Percentiles rank a stretch among this genome's conserved stretches.
Conservation (phyloP, 64 coral and sea anemone genomes). For the Porites lutea region DNA sequence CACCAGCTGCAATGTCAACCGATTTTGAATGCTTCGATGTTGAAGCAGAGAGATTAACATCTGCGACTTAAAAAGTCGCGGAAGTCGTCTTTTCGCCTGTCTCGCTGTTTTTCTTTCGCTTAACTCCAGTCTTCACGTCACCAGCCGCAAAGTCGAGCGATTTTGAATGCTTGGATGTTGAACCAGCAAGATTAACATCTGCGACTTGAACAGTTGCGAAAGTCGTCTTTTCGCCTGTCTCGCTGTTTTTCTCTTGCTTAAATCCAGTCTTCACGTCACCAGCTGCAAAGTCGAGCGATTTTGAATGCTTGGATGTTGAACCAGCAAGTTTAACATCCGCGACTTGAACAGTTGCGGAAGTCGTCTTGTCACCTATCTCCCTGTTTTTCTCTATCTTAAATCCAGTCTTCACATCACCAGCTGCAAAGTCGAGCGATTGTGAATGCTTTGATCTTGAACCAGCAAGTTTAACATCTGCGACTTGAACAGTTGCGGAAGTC, state of each 20-base stretch:
- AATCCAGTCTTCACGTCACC: background rate
- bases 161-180: background rate
- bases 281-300: background rate
- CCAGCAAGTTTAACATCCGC: background rate
- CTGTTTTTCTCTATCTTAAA: conserved; percentile 1
- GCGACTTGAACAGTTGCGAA: background rate
- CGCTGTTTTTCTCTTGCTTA: background rate
- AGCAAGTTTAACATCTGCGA: background rate
- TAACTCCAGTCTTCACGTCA: background rate
- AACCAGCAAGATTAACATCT: background rate
- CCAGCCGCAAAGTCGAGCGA: background rate
- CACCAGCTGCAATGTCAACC: background rate
- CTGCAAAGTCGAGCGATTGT: background rate
- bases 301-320: background rate
- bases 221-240: background rate
- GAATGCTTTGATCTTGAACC: conserved; percentile 8
- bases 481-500: background rate
- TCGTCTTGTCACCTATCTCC: background rate
- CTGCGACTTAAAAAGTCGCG: background rate
- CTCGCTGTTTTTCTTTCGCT: background rate
- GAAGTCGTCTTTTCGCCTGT: background rate
- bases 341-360: background rate
- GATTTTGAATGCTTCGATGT: background rate
- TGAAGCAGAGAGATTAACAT: background rate
- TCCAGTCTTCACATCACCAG: conserved; percentile 28